A percentile compares a stretch with the other conserved stretches of the same genome.
Conservation (phyloP, 1,140 invertebrate genomes). For the Zaprionus davidi region DNA sequence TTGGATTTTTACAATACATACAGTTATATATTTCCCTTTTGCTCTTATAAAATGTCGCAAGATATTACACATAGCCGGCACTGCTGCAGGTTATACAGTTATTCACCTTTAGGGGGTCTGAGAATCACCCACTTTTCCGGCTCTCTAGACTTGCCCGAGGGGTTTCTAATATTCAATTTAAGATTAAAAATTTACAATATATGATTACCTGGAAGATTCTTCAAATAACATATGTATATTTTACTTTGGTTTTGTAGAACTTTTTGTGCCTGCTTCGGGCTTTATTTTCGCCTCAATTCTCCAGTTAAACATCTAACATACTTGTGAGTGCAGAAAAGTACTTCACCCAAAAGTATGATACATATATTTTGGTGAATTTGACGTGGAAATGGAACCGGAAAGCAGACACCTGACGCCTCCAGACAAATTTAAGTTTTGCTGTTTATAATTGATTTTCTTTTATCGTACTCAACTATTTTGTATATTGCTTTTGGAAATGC, state of each 20-base stretch:
- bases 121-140: not conserved
- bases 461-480: slow-evolving; percentile 25
- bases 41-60: slow-evolving; percentile 57
- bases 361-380: not conserved
- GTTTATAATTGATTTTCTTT: slow-evolving; percentile 11
- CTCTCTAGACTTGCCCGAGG: not conserved
- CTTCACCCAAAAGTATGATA: not conserved
- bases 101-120: not conserved
- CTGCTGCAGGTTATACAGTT: slow-evolving; percentile 48
- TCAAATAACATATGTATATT: slow-evolving; percentile 41
- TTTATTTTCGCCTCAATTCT: not conserved
- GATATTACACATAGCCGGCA: slow-evolving; percentile 80
- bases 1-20: slow-evolving; percentile 56
- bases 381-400: not conserved
- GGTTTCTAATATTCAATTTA: slow-evolving; percentile 4
- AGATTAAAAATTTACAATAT: slow-evolving; percentile 25
- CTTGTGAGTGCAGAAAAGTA: not conserved
- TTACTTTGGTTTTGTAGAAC: slow-evolving; percentile 4
- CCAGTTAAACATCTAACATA: not conserved
- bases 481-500: slow-evolving; percentile 55
- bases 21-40: slow-evolving; percentile 37
- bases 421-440: slow-evolving; percentile 10
- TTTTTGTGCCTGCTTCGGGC: not conserved
- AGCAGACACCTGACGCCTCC: not conserved
- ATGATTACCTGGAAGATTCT: slow-evolving; percentile 62